Conservation (phyloP, 2,113 vertebrate genomes). For the Eulacestoma nigropectus region DNA sequence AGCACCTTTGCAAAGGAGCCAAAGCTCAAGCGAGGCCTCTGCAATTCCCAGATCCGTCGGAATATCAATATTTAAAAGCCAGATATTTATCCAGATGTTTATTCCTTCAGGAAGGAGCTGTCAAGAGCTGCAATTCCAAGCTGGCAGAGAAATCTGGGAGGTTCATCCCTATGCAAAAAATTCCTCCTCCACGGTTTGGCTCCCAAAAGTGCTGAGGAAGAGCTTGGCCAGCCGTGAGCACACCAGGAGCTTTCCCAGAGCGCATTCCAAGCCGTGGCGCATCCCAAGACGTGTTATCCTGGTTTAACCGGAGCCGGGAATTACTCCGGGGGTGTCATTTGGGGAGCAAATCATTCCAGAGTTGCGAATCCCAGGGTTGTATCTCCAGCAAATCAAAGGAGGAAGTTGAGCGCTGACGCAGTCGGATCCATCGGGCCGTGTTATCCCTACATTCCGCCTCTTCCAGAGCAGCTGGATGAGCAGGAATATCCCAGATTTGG, state of each 20-base stretch:
- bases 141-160: not conserved
- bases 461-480: not conserved
- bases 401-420: not conserved
- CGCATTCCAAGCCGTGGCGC: fast-evolving
- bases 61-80: not conserved
- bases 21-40: not conserved
- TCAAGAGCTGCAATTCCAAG: not conserved
- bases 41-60: not conserved
- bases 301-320: not conserved
- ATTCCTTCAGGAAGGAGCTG: not conserved
- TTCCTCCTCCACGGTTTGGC: not conserved
- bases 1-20: not conserved
- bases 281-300: not conserved
- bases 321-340: not conserved
- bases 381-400: not conserved
- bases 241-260: not conserved
- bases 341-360: not conserved
- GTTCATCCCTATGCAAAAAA: not conserved
- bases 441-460: not conserved
- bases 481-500: not conserved
- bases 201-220: not conserved
- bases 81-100: not conserved
- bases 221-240: not conserved
- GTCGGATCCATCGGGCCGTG: fast-evolving
- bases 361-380: not conserved